Conservation (phyloP, 2,113 vertebrate genomes). For the Rostratula benghalensis region DNA sequence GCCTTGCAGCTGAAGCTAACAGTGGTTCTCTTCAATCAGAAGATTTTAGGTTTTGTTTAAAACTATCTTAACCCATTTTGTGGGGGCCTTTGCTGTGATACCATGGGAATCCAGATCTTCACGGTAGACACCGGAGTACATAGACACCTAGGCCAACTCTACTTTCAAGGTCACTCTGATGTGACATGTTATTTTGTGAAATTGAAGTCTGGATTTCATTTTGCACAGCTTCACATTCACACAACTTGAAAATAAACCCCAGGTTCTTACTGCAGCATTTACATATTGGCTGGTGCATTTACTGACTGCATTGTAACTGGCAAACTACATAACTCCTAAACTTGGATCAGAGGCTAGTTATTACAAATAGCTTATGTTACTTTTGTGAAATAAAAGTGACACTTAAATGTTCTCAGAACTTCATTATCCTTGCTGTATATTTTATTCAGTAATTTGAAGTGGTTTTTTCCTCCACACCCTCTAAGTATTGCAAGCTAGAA, state of each 20-base stretch:
- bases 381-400: background rate
- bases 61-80: rapidly evolving
- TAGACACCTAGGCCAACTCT: background rate
- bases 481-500: background rate
- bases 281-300: rapidly evolving
- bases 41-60: too few relatives aligned
- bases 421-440: background rate
- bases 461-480: background rate
- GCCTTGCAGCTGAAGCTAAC: background rate
- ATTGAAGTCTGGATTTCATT: background rate
- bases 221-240: rapidly evolving
- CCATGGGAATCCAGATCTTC: too few relatives aligned
- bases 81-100: background rate
- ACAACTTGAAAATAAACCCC: rapidly evolving
- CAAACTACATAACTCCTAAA: background rate
- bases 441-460: background rate
- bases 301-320: background rate
- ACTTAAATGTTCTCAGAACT: background rate
- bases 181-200: background rate
- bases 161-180: background rate
- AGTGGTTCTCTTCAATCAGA: rapidly evolving
- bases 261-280: background rate
- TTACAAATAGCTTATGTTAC: background rate
- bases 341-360: background rate
- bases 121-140: background rate